Conservation (phyloP, 2,888 invertebrate genomes). For the Alcis repandata region DNA sequence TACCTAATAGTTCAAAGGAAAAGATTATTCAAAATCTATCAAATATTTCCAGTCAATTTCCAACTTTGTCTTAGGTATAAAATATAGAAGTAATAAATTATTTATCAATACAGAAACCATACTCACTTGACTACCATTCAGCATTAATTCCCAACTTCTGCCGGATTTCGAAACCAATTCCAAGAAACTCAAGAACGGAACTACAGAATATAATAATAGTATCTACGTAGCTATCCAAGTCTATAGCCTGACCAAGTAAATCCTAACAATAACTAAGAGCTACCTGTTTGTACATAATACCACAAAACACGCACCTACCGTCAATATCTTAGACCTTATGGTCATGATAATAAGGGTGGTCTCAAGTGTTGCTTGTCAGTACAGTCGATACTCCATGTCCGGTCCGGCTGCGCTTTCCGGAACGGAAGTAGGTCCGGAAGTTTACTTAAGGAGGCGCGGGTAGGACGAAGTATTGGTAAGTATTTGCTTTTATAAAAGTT, state of each 20-base stretch:
- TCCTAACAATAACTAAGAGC: slow-evolving; percentile 28
- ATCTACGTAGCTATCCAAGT: background rate
- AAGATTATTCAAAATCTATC: too few relatives aligned
- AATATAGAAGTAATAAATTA: too few relatives aligned
- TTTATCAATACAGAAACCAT: slow-evolving; percentile 2
- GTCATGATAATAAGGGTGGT: slow-evolving; percentile 1
- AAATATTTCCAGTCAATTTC: too few relatives aligned
- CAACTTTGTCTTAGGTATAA: too few relatives aligned
- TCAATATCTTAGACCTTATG: slow-evolving; percentile 13
- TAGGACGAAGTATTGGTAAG: slow-evolving; percentile 27
- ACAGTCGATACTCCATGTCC: slow-evolving; percentile 35
- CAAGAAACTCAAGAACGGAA: slow-evolving; percentile 22
- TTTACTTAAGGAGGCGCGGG: slow-evolving; percentile 38
- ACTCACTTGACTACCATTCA: background rate
- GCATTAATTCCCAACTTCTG: slow-evolving; percentile 24
- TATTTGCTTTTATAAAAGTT: slow-evolving; percentile 14
- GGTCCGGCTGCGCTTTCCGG: slow-evolving; percentile 40
- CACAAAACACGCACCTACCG: background rate
- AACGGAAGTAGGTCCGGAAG: slow-evolving; percentile 41
- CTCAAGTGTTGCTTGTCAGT: slow-evolving; percentile 9
- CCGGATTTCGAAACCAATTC: slow-evolving; percentile 25
- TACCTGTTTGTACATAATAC: slow-evolving; percentile 15
- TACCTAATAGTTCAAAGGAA: too few relatives aligned
- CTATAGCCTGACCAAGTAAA: slow-evolving; percentile 21
- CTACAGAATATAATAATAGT: slow-evolving; percentile 18